Conservation (phyloP, 2,888 invertebrate genomes). For the Nephrotoma flavescens region DNA sequence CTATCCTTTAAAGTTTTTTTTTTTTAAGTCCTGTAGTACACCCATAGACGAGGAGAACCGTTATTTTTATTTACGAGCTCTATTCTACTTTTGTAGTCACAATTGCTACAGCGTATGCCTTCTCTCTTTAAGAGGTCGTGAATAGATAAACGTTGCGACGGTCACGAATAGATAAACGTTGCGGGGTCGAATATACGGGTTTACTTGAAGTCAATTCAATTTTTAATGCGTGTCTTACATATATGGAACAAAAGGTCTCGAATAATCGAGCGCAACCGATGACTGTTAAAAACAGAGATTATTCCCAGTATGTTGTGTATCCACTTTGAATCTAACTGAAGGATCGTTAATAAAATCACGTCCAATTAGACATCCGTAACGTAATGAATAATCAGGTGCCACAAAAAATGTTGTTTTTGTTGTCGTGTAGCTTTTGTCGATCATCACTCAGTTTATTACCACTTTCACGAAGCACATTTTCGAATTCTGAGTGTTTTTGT, state of each 20-base stretch:
- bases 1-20: too few species aligned
- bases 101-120: background rate
- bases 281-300: background rate
- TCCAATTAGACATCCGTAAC: background rate
- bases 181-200: background rate
- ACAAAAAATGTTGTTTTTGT: background rate
- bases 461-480: background rate
- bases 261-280: background rate
- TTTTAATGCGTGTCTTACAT: background rate
- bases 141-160: background rate
- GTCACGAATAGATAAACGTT: background rate
- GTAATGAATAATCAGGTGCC: background rate
- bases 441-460: background rate
- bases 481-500: background rate
- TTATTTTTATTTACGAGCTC: background rate
- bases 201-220: background rate
- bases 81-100: background rate
- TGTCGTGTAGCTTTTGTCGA: background rate
- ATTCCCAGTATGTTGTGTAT: background rate
- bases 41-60: background rate
- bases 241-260: background rate
- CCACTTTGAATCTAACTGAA: too few species aligned
- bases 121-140: background rate
- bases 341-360: background rate
- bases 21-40: too few species aligned